Conservation (phyloP, 37 sponge, comb jelly and placozoan genomes). For the Tethya wilhelma region DNA sequence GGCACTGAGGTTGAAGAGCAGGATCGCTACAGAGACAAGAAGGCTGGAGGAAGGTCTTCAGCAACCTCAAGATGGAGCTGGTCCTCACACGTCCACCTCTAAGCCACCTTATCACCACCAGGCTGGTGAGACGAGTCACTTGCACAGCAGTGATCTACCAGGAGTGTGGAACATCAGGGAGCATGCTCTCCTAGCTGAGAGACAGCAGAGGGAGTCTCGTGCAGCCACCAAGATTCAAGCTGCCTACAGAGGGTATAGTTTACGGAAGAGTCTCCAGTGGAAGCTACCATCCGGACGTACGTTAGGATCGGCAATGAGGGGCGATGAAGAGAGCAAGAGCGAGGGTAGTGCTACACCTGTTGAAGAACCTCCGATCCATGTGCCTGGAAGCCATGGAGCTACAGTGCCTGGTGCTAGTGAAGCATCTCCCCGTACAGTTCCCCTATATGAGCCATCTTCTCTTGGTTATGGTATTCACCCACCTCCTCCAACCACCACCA, state of each 20-base stretch:
- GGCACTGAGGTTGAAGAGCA: constrained; percentile 59
- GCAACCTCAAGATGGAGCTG: neutral
- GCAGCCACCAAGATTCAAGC: constrained; percentile 75
- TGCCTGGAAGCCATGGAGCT: neutral
- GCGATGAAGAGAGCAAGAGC: constrained; percentile 13
- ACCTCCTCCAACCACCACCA: neutral
- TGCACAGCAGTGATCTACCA: constrained; percentile 9
- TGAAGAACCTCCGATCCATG: neutral
- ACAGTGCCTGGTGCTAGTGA: neutral
- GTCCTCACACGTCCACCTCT: neutral
- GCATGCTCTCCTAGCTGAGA: constrained; percentile 23
- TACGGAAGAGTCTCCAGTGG: constrained; percentile 42
- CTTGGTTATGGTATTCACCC: neutral
- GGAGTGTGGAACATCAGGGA: constrained; percentile 52
- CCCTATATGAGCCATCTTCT: neutral
- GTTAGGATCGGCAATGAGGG: neutral
- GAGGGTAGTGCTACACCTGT: constrained; percentile 6
- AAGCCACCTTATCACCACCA: neutral
- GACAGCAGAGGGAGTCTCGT: neutral
- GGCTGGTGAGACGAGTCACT: neutral
- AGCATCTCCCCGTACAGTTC: neutral
- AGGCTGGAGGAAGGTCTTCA: neutral
- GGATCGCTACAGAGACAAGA: constrained; percentile 38
- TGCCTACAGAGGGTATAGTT: constrained; percentile 61
- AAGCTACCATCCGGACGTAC: constrained; percentile 19